These are phyloP conservation scores for Epizoanthus ramosus DNA, from an alignment of 92 coral and sea anemone species.

Conservation along the genomic window DNA sequence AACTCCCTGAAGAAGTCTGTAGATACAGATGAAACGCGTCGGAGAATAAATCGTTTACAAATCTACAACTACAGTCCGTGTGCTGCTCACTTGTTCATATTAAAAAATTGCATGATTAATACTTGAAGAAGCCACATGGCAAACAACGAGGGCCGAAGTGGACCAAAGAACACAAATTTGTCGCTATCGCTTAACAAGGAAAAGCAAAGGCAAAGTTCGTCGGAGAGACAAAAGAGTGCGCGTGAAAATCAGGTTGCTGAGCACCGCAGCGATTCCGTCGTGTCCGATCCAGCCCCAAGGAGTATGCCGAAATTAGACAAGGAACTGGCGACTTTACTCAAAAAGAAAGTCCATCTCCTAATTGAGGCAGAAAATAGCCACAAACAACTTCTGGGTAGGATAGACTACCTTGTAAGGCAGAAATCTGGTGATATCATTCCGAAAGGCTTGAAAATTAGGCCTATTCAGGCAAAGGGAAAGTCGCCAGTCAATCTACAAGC, in stretches of 20 bases:
- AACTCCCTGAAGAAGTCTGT: too few relatives aligned
- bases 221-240: slow-evolving; percentile 26
- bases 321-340: slow-evolving; percentile 34
- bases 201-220: slow-evolving; percentile 23
- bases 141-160: slow-evolving; percentile 32
- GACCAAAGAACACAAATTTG: slow-evolving; percentile 20
- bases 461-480: slow-evolving; percentile 26
- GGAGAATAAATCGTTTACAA: too few relatives aligned
- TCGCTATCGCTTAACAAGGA: slow-evolving; percentile 15
- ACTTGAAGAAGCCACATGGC: slow-evolving; percentile 56
- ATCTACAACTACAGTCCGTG: too few relatives aligned
- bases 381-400: slow-evolving; percentile 19
- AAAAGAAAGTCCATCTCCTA: slow-evolving; percentile 34
- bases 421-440: neutral
- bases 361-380: slow-evolving; percentile 39
- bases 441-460: slow-evolving; percentile 26
- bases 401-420: slow-evolving; percentile 1
- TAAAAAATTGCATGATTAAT: slow-evolving; percentile 40
- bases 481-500: slow-evolving; percentile 37
- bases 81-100: too few relatives aligned
- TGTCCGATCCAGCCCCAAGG: slow-evolving; percentile 13
- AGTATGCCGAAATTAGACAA: slow-evolving; percentile 22
- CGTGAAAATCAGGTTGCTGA: slow-evolving; percentile 38
- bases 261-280: slow-evolving; percentile 8
- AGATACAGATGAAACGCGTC: too few relatives aligned